A percentile compares a stretch with the other conserved stretches of the same genome.
These are phyloP conservation scores for Probosciger aterrimus DNA, from an alignment of 2,113 vertebrate species.

Conservation along the genomic window DNA sequence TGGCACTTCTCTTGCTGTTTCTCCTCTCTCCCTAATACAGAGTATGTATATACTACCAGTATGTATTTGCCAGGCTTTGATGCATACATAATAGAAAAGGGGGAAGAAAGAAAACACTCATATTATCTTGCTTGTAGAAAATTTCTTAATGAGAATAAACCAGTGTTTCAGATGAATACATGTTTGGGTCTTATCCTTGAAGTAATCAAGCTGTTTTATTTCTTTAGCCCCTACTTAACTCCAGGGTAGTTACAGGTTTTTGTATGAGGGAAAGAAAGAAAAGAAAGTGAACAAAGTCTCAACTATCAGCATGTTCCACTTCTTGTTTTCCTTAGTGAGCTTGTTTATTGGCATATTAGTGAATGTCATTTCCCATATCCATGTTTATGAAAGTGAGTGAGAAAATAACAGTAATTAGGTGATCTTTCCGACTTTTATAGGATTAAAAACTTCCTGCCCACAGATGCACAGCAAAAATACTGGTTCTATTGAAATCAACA, in stretches of 20 bases:
- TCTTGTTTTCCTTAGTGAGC: neutral
- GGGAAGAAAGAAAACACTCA: neutral
- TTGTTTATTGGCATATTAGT: neutral
- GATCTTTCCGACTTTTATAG: neutral
- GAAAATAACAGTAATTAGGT: conserved; percentile 22
- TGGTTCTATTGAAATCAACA: neutral
- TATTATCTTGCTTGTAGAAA: neutral
- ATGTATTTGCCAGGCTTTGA: neutral
- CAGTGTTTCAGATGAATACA: fast-evolving
- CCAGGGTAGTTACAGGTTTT: neutral
- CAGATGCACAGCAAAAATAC: conserved; percentile 6
- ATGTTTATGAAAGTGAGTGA: neutral
- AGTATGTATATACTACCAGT: neutral
- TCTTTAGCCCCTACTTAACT: neutral
- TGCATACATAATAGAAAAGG: neutral
- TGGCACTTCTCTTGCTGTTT: neutral
- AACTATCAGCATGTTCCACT: neutral
- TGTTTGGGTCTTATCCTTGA: neutral
- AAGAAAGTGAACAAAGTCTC: neutral
- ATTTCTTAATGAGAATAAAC: neutral
- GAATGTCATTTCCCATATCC: neutral
- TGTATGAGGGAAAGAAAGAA: neutral
- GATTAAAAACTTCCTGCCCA: conserved; percentile 13
- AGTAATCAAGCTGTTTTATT: neutral
- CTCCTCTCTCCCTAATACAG: neutral